phyloP scores from a whole-genome alignment of 2,888 invertebrate genomes.

The Aspidapion aeneum region DNA sequence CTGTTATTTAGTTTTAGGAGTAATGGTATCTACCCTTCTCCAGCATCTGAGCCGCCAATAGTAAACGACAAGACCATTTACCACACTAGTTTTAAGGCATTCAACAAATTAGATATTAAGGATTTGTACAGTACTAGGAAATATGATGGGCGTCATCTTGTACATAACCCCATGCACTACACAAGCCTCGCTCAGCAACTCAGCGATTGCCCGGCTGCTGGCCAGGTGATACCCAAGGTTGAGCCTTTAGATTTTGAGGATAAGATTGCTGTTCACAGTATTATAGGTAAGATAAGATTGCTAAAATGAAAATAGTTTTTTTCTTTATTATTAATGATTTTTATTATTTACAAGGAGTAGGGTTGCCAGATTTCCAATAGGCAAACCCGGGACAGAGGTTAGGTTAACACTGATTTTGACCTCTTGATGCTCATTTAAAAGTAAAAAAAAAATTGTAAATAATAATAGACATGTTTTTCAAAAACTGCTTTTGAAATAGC shows the following conservation, averaged over 20 bases:
- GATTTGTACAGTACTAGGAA: slow-evolving; percentile 32
- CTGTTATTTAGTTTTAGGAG: slow-evolving; percentile 34
- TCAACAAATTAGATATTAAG: slow-evolving; percentile 27
- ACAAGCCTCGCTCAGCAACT: slow-evolving; percentile 17
- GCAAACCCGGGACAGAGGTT: too few relatives aligned
- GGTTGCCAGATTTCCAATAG: too few relatives aligned
- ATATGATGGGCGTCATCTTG: slow-evolving; percentile 22
- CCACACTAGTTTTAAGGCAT: slow-evolving; percentile 31
- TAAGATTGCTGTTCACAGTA: slow-evolving; percentile 46
- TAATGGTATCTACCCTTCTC: slow-evolving; percentile 35
- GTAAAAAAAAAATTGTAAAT: too few relatives aligned
- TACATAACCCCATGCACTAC: slow-evolving; percentile 24
- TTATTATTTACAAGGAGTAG: too few relatives aligned
- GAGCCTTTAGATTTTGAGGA: slow-evolving; percentile 36
- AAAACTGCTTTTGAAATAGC: too few relatives aligned
- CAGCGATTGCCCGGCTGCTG: slow-evolving; percentile 27
- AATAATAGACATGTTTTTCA: too few relatives aligned
- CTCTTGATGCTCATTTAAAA: too few relatives aligned
- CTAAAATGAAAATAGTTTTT: neutral
- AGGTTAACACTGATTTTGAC: too few relatives aligned
- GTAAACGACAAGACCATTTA: slow-evolving; percentile 29
- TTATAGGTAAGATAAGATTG: slow-evolving; percentile 48
- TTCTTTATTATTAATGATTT: neutral
- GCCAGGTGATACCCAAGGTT: slow-evolving; percentile 34
- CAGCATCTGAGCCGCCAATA: slow-evolving; percentile 29